Conservation (phyloP, 2,888 invertebrate species). For the Vannuccia rotundouncinata region DNA sequence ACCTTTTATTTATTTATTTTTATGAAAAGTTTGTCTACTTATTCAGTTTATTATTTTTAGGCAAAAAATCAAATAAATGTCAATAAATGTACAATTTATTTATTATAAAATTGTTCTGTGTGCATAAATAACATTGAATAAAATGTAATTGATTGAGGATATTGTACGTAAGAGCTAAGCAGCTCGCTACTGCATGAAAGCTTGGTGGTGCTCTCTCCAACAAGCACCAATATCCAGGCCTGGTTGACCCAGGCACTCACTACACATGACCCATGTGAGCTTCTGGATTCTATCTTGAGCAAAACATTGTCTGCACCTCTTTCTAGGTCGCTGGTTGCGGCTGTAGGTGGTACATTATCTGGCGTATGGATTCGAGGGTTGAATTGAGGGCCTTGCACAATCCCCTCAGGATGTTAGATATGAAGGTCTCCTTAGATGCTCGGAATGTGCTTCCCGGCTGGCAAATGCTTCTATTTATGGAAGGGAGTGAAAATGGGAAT, state of each 20-base stretch:
- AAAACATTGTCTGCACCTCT: conserved; percentile 3
- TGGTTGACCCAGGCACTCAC: background rate
- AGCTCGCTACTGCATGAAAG: background rate
- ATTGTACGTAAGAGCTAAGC: no score
- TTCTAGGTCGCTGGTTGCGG: background rate
- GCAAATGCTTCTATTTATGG: background rate
- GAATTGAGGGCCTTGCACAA: background rate
- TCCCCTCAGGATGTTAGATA: background rate
- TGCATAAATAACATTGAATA: background rate
- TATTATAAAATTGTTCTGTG: background rate
- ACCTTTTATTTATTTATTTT: no score
- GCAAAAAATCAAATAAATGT: background rate
- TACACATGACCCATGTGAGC: background rate
- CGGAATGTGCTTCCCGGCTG: background rate
- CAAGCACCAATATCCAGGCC: background rate
- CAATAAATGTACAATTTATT: background rate
- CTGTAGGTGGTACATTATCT: background rate
- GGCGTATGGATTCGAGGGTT: background rate
- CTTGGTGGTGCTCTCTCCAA: background rate
- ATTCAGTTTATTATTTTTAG: no score
- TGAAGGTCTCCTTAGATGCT: background rate
- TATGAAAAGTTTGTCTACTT: no score
- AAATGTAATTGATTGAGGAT: background rate
- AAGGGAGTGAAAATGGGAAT: background rate
- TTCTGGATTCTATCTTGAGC: background rate